Evolutionary conservation across 2,888 invertebrate genomes (phyloP), one percentile per base, ranked within the genome.

Genomic region (Rhorus exstirpatorius): DNA sequence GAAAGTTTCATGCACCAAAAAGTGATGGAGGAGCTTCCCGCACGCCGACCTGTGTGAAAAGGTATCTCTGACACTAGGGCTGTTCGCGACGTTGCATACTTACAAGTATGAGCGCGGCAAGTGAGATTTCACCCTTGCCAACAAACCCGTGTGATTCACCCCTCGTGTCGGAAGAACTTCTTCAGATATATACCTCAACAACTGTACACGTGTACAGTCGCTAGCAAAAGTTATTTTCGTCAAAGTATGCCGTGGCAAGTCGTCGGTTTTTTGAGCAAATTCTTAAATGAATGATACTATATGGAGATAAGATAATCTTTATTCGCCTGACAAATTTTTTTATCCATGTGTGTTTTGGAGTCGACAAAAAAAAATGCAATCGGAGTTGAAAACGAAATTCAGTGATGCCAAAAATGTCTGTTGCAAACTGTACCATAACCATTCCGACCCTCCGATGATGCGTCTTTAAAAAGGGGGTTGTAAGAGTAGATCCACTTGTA

Each of bases 401-500:
- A 0, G 8, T n/a, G 19, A 65, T 41, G 49, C 24, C 1, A n/a
- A 35, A 41, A 19, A 24, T 61, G 79, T 79, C 55, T 79, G 67
- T 74, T 21, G 14, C 35, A 61, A 79, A 76, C 79, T 79, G 79
- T 79, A 83, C 77, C 77, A 6, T 8, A 21, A 17, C 51, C 14
- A 10, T 63, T 24, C 19, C 61, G 77, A 80, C 65, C 24, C 74
- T 83, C 67, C 49, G 78, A 21, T 38, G 44, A 79, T 84, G 83
- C 72, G 83, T 79, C 76, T 77, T 41, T 31, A 67, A 65, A 51
- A 75, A 46, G 75, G 77, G 55, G 80, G 83, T 87, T 83, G 85
- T 83, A 84, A 87, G 88, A 83, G 84, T 87, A 77, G 86, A 86
- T 88, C 88, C 88, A 85, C 87, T 89, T 86, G 88, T 89, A 24